Base-by-base conservation (phyloP, 2,113 vertebrate species). In the Stegastes partitus region DNA sequence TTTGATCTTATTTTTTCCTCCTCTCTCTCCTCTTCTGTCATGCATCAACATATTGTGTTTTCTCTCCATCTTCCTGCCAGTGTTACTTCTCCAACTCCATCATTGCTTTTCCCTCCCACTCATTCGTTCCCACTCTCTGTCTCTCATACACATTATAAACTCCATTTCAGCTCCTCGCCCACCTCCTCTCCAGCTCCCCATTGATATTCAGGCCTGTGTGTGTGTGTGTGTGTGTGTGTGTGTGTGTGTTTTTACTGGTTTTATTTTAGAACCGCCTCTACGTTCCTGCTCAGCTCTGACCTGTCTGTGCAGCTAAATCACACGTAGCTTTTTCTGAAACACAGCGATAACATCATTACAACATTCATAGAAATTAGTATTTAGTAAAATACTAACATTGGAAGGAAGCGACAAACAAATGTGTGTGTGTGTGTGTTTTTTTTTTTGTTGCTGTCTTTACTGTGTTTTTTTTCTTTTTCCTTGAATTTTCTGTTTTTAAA, bases 231-330 rank as follows among this genome's bases (percentile, higher is more conserved):
- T 62, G n/a, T 64, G 31, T 21, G 1, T 62, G 19, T 69, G 59
- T 61, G 26, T 77, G 2, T 73, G 15, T 50, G 21, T 62, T 15
- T 44, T 64, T 4, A 16, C 25, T 31, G 21, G 3, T 49, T 66
- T 80, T 68, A 67, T 84, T 84, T 78, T 79, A 49, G 71, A 53
- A 11, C 73, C 69, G 11, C 25, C 34, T 63, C 26, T 11, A 23
- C 50, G 16, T 28, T 69, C 31, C 21, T 37, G 9, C 54, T 22
- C 75, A 77, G 71, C 58, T 62, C 45, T 62, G 64, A 0, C 51
- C 62, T 68, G 39, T 63, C 37, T 5, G 65, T 58, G 31, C 51
- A 64, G 54, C 68, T 47, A 31, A 57, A 59, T 50, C 70, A 68
- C 74, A 57, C 58, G 42, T 15, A 0, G 62, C 31, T 45, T 11